These are phyloP conservation scores for Eueides isabella DNA, from an alignment of 1,140 invertebrate genomes.

Conservation along the genomic window DNA sequence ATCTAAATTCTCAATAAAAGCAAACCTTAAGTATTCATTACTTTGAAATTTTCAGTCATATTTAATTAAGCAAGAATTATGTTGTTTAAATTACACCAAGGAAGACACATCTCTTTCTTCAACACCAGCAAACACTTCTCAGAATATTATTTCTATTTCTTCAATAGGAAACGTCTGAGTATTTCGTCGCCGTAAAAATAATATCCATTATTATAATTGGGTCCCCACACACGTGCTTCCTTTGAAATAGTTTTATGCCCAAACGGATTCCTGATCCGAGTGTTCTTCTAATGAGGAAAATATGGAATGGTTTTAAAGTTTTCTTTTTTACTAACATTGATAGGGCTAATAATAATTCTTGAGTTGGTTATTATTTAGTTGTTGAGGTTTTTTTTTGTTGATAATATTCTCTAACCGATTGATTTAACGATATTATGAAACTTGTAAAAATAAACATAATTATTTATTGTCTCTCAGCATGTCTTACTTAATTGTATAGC, in stretches of 20 bases:
- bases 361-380: background rate
- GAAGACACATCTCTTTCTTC: slow-evolving; percentile 26
- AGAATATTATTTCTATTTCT: slow-evolving; percentile 43
- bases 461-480: background rate
- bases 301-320: background rate
- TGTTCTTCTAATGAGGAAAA: slow-evolving; percentile 19
- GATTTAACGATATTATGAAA: background rate
- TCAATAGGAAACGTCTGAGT: slow-evolving; percentile 29
- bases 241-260: slow-evolving; percentile 51
- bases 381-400: background rate
- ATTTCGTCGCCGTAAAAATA: slow-evolving; percentile 58
- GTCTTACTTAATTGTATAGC: background rate
- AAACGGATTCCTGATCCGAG: slow-evolving; percentile 39
- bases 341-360: background rate
- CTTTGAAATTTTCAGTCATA: too few species aligned
- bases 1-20: background rate
- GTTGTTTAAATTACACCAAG: background rate
- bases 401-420: background rate
- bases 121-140: slow-evolving; percentile 31
- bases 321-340: background rate
- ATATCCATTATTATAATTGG: slow-evolving; percentile 71
- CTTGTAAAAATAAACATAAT: background rate
- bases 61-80: background rate
- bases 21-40: too few species aligned
- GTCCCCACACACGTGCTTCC: slow-evolving; percentile 42